Percentiles rank a stretch among this genome's conserved stretches.
Conservation (phyloP, 2,888 invertebrate genomes). For the Lomographa bimaculata region DNA sequence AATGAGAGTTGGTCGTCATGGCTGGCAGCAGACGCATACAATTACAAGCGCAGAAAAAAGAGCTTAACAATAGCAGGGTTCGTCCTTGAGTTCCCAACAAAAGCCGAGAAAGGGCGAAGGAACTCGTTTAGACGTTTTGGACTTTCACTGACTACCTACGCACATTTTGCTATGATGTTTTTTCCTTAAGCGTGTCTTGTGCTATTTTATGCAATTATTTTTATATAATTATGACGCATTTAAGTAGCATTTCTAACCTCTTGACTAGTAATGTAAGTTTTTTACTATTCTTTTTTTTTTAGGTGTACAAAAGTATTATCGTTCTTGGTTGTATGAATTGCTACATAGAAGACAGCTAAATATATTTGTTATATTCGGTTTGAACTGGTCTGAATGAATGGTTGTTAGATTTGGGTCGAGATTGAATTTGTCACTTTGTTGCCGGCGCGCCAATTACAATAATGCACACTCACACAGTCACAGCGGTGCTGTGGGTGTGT, state of each 20-base stretch:
- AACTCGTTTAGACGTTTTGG: conserved; percentile 79
- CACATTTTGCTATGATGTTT: conserved; percentile 50
- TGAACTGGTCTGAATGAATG: conserved; percentile 12
- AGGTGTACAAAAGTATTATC: too few species aligned
- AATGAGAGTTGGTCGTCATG: conserved; percentile 65
- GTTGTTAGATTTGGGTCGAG: conserved; percentile 62
- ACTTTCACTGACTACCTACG: conserved; percentile 81
- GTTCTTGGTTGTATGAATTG: too few species aligned
- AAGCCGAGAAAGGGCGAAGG: conserved; percentile 81
- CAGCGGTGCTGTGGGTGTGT: conserved; percentile 49
- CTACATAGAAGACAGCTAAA: too few species aligned
- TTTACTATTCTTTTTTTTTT: too few species aligned
- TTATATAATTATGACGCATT: too few species aligned
- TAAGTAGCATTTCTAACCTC: too few species aligned
- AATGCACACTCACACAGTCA: conserved; percentile 51
- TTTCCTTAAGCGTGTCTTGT: conserved; percentile 11
- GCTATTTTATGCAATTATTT: conserved; percentile 7
- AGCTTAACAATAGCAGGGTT: conserved; percentile 70
- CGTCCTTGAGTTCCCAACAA: conserved; percentile 80
- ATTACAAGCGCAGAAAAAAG: conserved; percentile 74
- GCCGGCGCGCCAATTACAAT: conserved; percentile 64
- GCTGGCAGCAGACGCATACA: conserved; percentile 75
- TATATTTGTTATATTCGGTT: conserved; percentile 26
- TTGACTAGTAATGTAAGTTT: too few species aligned
- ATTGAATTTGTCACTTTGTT: conserved; percentile 67